These are phyloP conservation scores for Carassius carassius DNA, from an alignment of 2,113 vertebrate genomes.

Conservation along the genomic window DNA sequence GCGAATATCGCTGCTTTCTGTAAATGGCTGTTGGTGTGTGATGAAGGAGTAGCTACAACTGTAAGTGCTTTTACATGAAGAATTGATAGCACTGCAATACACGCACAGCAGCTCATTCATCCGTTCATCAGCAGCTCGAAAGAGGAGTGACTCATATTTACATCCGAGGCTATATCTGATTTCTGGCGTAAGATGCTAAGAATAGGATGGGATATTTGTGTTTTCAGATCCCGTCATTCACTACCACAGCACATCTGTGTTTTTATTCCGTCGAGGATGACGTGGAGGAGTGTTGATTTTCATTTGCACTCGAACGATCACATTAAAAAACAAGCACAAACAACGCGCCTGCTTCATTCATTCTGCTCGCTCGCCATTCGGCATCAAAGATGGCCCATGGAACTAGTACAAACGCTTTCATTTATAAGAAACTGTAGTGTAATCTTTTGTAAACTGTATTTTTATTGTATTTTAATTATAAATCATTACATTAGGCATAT, in stretches of 20 bases:
- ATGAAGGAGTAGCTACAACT: neutral
- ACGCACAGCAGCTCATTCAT: slow-evolving; percentile 70
- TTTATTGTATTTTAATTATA: neutral
- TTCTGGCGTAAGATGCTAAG: neutral
- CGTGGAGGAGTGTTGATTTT: neutral
- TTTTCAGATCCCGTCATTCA: neutral
- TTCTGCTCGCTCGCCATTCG: neutral
- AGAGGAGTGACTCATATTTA: slow-evolving; percentile 12
- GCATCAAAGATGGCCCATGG: neutral
- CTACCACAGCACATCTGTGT: neutral
- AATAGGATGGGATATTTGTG: slow-evolving; percentile 2
- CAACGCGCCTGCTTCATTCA: neutral
- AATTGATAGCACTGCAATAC: slow-evolving; percentile 66
- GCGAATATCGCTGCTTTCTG: neutral
- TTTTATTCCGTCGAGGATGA: neutral
- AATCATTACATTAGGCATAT: neutral
- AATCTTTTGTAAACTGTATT: neutral
- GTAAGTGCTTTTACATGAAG: slow-evolving; percentile 49
- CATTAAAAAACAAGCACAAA: neutral
- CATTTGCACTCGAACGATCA: neutral
- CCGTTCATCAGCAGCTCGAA: slow-evolving; percentile 16
- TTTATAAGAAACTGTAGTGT: neutral
- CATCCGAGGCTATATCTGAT: neutral
- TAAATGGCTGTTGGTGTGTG: slow-evolving; percentile 35
- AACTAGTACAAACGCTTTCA: neutral